Percentiles rank a stretch among this genome's conserved stretches.
Evolutionary conservation across 2,888 invertebrate species (phyloP).

Genomic region (Pachydiplax longipennis): DNA sequence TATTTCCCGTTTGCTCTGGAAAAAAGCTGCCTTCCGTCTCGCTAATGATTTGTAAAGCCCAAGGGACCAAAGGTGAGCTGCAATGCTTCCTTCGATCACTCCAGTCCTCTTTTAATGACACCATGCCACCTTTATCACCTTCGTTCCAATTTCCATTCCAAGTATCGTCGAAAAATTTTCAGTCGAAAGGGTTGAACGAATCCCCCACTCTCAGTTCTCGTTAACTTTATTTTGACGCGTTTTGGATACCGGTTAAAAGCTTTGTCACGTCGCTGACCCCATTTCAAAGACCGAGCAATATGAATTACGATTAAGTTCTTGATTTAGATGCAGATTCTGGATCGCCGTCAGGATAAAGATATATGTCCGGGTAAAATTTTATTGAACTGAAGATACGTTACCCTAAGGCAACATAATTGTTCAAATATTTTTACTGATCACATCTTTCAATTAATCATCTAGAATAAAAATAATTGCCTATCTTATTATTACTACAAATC

Average conservation of each 20-base stretch:
- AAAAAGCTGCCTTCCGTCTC: background rate
- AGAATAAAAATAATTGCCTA: too few species aligned
- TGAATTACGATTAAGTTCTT: background rate
- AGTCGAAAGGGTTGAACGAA: background rate
- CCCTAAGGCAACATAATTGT: too few species aligned
- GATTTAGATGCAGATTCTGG: background rate
- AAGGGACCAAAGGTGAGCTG: background rate
- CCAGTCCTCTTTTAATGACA: background rate
- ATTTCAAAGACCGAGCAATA: background rate
- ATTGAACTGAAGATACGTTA: too few species aligned
- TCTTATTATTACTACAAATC: too few species aligned
- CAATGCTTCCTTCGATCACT: background rate
- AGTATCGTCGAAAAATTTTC: background rate
- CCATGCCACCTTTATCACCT: background rate
- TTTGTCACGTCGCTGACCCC: background rate
- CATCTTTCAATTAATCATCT: too few species aligned
- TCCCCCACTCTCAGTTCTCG: background rate
- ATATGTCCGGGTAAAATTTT: too few species aligned
- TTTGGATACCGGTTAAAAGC: background rate
- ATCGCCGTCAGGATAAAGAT: too few species aligned
- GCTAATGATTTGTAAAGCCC: background rate
- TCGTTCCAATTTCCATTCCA: background rate
- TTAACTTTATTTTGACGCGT: background rate
- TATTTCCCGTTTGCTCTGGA: background rate
- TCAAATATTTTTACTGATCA: too few species aligned